Evolutionary conservation across 1,140 invertebrate species (phyloP), one percentile per base, ranked within the genome.

Genomic region (Brachionus paranguensis): DNA sequence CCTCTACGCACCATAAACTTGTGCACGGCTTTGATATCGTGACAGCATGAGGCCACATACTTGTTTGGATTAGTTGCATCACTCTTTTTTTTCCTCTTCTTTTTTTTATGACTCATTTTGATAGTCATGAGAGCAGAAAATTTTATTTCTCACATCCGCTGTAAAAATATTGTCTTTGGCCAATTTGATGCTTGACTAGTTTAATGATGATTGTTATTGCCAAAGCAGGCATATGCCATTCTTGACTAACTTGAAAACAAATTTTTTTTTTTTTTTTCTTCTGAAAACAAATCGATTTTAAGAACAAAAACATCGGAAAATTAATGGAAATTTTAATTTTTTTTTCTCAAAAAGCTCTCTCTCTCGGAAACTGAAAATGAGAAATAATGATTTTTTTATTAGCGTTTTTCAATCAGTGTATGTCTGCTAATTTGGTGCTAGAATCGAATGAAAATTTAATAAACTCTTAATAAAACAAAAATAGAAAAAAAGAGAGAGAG

Each of bases 391-490:
- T 41, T 72, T 43, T 72, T 72, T 72, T 43, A 72, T 72, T 37
- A 72, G 68, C 37, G 17, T 37, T 72, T 72, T 43, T 43, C 53
- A 55, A 55, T 55, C 53, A 55, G 8, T 24, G n/a, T 55, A 17
- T 72, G 33, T 37, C 37, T 43, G 33, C 17, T 17, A 33, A 68
- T 14, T 68, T 24, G 24, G 53, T 50, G 53, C 53, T 24, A 68
- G 37, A 68, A 68, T 43, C 68, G 33, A 72, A 72, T 72, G 41
- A 72, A 72, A 72, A 72, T 72, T 72, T 72, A 72, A 72, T 72
- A 72, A 72, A 72, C 68, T 72, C 43, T 43, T n/a, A 72, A 68
- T 68, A 68, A 33, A 65, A 68, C 27, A 72, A 72, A 72, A 72
- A 72, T 72, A 72, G 33, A 72, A 55, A 55, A 20, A 17, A 55